These are phyloP conservation scores for Pithys albifrons DNA, from an alignment of 2,113 vertebrate genomes.

Conservation along the genomic window DNA sequence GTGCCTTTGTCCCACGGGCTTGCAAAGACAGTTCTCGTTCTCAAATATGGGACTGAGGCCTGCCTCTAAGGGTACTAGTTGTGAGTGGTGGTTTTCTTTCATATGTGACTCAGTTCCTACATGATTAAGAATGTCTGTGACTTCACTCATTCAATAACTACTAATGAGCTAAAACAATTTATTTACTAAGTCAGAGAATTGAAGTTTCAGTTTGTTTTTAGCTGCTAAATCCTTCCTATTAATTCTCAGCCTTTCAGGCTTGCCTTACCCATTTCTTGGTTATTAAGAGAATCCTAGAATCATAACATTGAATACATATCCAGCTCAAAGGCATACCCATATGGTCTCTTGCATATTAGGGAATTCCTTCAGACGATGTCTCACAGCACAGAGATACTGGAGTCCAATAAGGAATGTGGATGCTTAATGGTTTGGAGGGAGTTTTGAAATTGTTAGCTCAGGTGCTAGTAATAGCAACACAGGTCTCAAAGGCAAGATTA, in stretches of 20 bases:
- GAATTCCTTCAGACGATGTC: neutral
- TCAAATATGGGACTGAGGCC: neutral
- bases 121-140: neutral
- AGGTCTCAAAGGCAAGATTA: neutral
- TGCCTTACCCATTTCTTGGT: neutral
- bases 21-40: neutral
- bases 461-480: neutral
- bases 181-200: neutral
- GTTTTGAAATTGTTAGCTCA: neutral
- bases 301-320: neutral
- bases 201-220: neutral
- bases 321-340: neutral
- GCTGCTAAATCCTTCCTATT: neutral
- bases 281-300: neutral
- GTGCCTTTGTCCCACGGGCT: neutral
- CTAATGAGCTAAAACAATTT: neutral
- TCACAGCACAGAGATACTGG: neutral
- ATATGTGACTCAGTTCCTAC: neutral
- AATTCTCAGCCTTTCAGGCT: neutral
- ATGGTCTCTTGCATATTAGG: neutral
- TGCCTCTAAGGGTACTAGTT: neutral
- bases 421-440: neutral
- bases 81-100: neutral
- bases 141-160: neutral
- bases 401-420: neutral